Conservation (phyloP, 1,140 invertebrate species). For the Planococcus citri region DNA sequence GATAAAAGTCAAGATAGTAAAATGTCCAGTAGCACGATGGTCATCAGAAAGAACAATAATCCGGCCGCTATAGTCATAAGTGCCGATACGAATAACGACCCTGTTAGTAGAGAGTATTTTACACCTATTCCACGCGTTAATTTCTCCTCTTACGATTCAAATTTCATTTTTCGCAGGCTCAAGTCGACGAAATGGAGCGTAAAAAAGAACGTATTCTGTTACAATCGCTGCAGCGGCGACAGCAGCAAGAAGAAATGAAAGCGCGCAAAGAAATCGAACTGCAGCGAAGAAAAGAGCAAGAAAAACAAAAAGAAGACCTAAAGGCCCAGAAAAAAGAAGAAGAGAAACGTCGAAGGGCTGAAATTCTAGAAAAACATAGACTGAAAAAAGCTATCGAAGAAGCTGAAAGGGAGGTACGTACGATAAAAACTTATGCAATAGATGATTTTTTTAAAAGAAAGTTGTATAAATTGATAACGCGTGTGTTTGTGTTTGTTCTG, state of each 20-base stretch:
- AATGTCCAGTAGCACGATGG: background rate
- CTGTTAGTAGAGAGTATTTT: background rate
- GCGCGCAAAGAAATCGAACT: slow-evolving; percentile 73
- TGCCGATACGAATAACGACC: background rate
- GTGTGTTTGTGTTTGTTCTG: background rate
- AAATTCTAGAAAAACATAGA: slow-evolving; percentile 87
- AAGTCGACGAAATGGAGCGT: slow-evolving; percentile 78
- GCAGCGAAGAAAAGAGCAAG: slow-evolving; percentile 57
- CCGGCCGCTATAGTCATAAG: background rate
- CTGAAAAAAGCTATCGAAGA: slow-evolving; percentile 88
- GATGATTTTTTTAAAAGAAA: background rate
- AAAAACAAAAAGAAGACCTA: slow-evolving; percentile 74
- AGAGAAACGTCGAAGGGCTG: slow-evolving; percentile 68
- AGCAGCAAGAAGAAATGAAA: slow-evolving; percentile 77
- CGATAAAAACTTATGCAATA: background rate
- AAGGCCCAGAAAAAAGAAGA: slow-evolving; percentile 77
- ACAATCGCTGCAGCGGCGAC: slow-evolving; percentile 68
- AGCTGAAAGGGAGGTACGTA: slow-evolving; percentile 61
- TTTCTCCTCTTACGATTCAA: background rate
- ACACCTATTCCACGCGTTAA: background rate
- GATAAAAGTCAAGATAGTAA: background rate
- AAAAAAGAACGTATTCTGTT: slow-evolving; percentile 82
- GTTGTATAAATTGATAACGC: background rate
- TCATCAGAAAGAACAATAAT: background rate
- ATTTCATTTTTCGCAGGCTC: slow-evolving; percentile 24